Evolutionary conservation across 2,888 invertebrate genomes (phyloP), one percentile per base, ranked within the genome.

Genomic region (Thelaira solivaga): DNA sequence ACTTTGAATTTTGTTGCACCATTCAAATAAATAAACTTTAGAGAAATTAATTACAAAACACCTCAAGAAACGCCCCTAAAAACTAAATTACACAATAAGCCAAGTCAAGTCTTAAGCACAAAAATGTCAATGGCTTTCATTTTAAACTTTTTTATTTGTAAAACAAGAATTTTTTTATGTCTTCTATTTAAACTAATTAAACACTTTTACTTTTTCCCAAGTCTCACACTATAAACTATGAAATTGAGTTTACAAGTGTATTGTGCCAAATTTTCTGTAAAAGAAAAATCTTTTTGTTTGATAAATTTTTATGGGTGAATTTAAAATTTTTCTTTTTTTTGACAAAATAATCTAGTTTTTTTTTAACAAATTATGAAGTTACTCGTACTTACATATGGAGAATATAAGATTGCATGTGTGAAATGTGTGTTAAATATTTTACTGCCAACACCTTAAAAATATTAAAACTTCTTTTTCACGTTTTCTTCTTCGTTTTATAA

Each of bases 371-470:
- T 45, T 45, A n/a, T 34, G 11, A 67, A 55, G 43, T 57, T 20
- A 51, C 20, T 20, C 10, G 11, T 18, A 18, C 2, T 1, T 43
- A 24, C 13, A n/a, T 39, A 16, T 41, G 8, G n/a, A 31, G 13
- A 20, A 13, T 10, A 20, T 36, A 16, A 55, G 5, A 20, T 39
- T 55, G 47, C 16, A 49, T 49, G 24, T 39, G 62, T 39, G 7
- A 45, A 16, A 13, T 51, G 18, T 61, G 59, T 67, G 43, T 67
- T 74, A 61, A 74, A 74, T 67, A 59, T 61, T 74, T 67, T 61
- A 67, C 59, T 67, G 74, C 59, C 67, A 67, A 74, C 74, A 74
- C 74, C 74, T 74, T 74, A 74, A 74, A 74, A 67, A 61, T 74
- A 7, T 61, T 67, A 53, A n/a, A 74, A 67, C 59, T 74, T 61